Evolutionary conservation across 2,797 vertebrate genomes (phyloP).

Genomic region (Pseudocheirus occidentalis): DNA sequence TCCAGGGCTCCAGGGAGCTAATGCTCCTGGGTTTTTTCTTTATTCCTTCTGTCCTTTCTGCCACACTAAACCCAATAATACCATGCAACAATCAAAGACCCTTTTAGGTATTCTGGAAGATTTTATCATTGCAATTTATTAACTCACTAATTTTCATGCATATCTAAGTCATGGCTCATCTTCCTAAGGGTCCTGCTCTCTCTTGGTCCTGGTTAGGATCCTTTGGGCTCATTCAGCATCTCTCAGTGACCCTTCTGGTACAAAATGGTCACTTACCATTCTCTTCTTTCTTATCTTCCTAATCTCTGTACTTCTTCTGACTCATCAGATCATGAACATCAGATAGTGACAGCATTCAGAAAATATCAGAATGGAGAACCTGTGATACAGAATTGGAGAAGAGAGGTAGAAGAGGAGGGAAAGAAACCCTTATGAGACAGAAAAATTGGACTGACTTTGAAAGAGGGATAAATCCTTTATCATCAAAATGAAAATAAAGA

Average conservation of each 20-base stretch:
- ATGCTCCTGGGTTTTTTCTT: background rate
- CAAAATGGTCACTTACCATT: background rate
- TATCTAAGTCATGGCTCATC: background rate
- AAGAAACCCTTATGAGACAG: background rate
- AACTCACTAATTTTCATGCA: background rate
- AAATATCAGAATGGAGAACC: background rate
- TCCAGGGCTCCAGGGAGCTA: background rate
- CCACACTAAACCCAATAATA: background rate
- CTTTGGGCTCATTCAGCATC: background rate
- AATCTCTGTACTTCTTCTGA: background rate
- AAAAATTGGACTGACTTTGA: background rate
- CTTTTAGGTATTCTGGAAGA: background rate
- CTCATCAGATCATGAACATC: background rate
- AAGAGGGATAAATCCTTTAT: too few species aligned
- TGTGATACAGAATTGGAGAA: background rate
- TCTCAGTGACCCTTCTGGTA: background rate
- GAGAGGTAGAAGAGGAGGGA: background rate
- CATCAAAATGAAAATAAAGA: background rate
- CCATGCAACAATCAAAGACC: background rate
- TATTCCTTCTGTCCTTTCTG: background rate
- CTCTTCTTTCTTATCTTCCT: background rate
- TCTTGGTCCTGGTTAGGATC: background rate
- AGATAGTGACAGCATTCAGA: background rate
- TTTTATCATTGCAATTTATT: background rate
- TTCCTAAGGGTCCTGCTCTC: background rate